A percentile compares a stretch with the other conserved stretches of the same genome.
phyloP scores from a whole-genome alignment of 2,113 vertebrate genomes.

The Notothenia coriiceps region DNA sequence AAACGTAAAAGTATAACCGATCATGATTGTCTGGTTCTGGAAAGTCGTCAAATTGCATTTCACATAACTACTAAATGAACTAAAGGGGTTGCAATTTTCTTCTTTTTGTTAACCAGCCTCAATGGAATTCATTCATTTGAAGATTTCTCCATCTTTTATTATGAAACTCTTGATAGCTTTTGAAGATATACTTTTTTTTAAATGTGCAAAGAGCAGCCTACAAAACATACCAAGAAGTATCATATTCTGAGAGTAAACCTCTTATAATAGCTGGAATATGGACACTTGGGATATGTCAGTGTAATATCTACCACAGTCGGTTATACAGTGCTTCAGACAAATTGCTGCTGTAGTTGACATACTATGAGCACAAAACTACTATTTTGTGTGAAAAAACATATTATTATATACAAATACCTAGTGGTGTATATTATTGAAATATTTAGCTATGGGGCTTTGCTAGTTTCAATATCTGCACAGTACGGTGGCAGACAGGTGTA shows the following conservation, averaged over 20 bases:
- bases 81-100: neutral
- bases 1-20: neutral
- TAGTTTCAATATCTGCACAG: constrained; percentile 1
- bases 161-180: neutral
- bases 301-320: neutral
- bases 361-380: too few species aligned
- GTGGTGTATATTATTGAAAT: constrained; percentile 21
- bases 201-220: neutral
- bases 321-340: neutral
- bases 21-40: neutral
- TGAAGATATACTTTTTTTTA: neutral
- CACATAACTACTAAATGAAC: neutral
- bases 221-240: neutral
- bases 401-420: constrained; percentile 11
- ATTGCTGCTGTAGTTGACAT: neutral
- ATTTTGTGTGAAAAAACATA: neutral
- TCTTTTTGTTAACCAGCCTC: neutral
- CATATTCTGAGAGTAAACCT: neutral
- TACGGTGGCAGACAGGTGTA: too few species aligned
- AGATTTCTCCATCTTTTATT: neutral
- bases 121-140: neutral
- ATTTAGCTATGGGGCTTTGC: neutral
- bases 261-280: neutral
- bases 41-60: neutral
- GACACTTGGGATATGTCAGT: neutral